Evolutionary conservation across 2,888 invertebrate genomes (phyloP).

Genomic region (Tinea semifulvella): DNA sequence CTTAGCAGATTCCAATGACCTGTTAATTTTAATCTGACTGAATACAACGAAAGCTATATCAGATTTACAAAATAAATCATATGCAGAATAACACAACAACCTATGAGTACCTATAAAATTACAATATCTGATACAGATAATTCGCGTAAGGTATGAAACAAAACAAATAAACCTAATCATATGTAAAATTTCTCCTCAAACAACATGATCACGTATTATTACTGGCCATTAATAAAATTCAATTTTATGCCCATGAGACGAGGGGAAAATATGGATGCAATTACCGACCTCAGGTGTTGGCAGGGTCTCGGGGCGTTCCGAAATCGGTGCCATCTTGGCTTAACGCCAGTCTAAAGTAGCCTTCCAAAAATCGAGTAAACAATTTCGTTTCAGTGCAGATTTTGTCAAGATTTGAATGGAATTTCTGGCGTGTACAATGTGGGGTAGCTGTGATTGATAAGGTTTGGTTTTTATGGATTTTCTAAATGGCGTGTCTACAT

Average conservation of each 20-base stretch:
- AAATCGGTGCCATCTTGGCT: conserved; percentile 16
- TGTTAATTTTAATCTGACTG: too few species aligned
- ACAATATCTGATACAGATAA: too few species aligned
- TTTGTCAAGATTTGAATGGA: conserved; percentile 8
- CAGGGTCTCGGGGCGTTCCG: conserved; percentile 16
- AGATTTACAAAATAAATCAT: too few species aligned
- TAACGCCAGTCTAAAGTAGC: conserved; percentile 12
- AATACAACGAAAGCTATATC: too few species aligned
- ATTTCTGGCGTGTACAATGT: conserved; percentile 2
- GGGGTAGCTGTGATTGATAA: conserved; percentile 5
- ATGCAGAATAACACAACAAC: too few species aligned
- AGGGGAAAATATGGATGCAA: conserved; percentile 31
- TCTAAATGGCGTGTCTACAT: too few species aligned
- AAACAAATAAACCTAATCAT: too few species aligned
- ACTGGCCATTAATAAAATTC: conserved; percentile 11
- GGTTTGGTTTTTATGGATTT: conserved; percentile 1
- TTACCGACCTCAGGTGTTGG: conserved; percentile 34
- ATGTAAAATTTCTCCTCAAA: not conserved
- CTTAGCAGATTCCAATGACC: too few species aligned
- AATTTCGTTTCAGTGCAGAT: conserved; percentile 15
- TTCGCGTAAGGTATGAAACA: too few species aligned
- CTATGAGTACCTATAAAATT: too few species aligned
- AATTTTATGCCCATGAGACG: conserved; percentile 14
- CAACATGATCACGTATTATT: conserved; percentile 9
- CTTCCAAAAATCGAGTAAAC: conserved; percentile 14